These are phyloP conservation scores for Pogonocherus hispidulus DNA, from an alignment of 2,888 invertebrate genomes.

Conservation along the genomic window DNA sequence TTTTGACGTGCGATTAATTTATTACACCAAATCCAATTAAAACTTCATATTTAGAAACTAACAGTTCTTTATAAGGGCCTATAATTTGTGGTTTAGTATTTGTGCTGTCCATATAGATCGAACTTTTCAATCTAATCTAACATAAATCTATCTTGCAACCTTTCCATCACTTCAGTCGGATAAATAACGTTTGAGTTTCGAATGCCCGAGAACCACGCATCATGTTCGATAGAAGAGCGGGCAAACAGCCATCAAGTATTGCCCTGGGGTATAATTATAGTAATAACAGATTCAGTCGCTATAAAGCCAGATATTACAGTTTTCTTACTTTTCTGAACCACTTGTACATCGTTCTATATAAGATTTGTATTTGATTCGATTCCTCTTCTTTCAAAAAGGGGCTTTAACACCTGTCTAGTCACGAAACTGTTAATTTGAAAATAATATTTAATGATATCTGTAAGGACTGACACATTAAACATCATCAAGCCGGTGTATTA, in stretches of 20 bases:
- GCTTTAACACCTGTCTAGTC: not conserved
- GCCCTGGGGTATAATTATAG: slow-evolving; percentile 66
- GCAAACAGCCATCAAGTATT: slow-evolving; percentile 63
- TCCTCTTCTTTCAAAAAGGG: slow-evolving; percentile 15
- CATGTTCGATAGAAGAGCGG: slow-evolving; percentile 50
- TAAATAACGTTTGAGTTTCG: slow-evolving; percentile 53
- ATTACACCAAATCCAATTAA: slow-evolving; percentile 48
- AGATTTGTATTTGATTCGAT: slow-evolving; percentile 50
- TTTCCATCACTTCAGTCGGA: slow-evolving; percentile 48
- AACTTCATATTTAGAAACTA: slow-evolving; percentile 42
- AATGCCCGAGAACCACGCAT: slow-evolving; percentile 44
- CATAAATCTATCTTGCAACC: slow-evolving; percentile 52
- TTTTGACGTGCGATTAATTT: slow-evolving; percentile 47
- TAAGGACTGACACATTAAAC: too few relatives aligned
- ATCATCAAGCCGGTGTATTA: too few relatives aligned
- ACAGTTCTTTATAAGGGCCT: slow-evolving; percentile 38
- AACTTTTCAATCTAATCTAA: slow-evolving; percentile 57
- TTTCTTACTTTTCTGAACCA: slow-evolving; percentile 59
- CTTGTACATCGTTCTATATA: slow-evolving; percentile 23
- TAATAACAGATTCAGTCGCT: slow-evolving; percentile 67
- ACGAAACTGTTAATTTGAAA: slow-evolving; percentile 25
- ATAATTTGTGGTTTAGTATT: slow-evolving; percentile 56
- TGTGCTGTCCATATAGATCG: slow-evolving; percentile 54
- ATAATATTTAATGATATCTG: too few relatives aligned
- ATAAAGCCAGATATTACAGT: slow-evolving; percentile 64